phyloP scores from a whole-genome alignment of 2,113 vertebrate species.

The Heterotis niloticus region DNA sequence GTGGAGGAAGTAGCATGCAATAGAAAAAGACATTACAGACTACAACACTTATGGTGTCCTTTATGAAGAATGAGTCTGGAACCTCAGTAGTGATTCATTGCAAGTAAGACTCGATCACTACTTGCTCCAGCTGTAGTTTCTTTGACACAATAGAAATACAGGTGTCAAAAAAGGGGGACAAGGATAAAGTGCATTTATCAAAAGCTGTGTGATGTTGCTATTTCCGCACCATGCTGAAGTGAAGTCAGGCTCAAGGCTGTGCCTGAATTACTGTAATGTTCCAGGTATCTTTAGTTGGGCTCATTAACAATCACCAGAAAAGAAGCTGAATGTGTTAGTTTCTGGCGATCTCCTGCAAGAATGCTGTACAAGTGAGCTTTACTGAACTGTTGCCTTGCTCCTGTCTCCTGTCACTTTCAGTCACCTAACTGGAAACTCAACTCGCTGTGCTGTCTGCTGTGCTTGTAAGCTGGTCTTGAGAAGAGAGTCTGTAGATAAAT shows the following conservation, averaged over 20 bases:
- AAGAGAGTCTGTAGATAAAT: not conserved
- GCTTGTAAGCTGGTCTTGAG: not conserved
- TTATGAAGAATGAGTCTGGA: not conserved
- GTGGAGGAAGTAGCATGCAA: not conserved
- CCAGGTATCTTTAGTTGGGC: constrained; percentile 6
- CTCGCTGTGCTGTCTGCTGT: not conserved
- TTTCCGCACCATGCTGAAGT: constrained; percentile 20
- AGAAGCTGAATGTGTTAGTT: not conserved
- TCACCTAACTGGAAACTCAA: not conserved
- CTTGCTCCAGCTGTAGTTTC: not conserved
- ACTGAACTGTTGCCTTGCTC: not conserved
- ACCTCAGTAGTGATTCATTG: not conserved
- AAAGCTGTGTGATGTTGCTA: constrained; percentile 38
- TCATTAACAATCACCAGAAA: constrained; percentile 21
- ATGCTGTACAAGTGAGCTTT: not conserved
- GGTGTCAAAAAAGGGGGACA: constrained; percentile 34
- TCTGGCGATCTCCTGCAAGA: not conserved
- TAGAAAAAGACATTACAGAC: not conserved
- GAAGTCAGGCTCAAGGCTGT: constrained; percentile 26
- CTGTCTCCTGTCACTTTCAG: not conserved
- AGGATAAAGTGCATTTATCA: constrained; percentile 27
- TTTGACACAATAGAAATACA: constrained; percentile 41
- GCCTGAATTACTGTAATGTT: not conserved
- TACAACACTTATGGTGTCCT: not conserved
- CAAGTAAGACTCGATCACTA: not conserved